Percentiles rank a stretch among this genome's conserved stretches.
These are phyloP conservation scores for Drosophila testacea DNA, from an alignment of 2,888 invertebrate species.

Conservation along the genomic window DNA sequence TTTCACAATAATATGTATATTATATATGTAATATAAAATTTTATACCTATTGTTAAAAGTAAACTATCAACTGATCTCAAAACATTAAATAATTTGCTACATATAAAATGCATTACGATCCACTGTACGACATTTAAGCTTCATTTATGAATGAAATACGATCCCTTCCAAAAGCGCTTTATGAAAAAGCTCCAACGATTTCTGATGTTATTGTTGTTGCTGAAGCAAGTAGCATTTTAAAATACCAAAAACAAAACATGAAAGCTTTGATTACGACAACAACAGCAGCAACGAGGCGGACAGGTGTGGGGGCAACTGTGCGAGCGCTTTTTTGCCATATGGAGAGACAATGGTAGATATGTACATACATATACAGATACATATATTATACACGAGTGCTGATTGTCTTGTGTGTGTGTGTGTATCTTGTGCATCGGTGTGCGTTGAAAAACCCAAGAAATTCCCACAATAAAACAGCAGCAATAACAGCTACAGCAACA, in stretches of 20 bases:
- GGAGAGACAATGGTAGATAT: conserved; percentile 60
- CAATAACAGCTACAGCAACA: conserved; percentile 67
- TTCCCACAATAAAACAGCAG: conserved; percentile 84
- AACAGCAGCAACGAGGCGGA: conserved; percentile 10
- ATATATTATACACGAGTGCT: background rate
- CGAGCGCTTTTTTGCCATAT: conserved; percentile 67
- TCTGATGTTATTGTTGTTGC: conserved; percentile 39
- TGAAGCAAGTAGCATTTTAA: conserved; percentile 73
- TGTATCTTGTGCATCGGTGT: conserved; percentile 64
- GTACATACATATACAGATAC: background rate
- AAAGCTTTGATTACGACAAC: conserved; percentile 70
- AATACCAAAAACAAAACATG: conserved; percentile 37
- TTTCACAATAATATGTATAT: no score
- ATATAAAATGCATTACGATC: conserved; percentile 4
- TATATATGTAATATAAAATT: no score
- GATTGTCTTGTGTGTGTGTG: conserved; percentile 14
- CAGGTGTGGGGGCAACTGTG: conserved; percentile 27
- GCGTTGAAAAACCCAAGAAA: conserved; percentile 85
- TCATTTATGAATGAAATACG: conserved; percentile 73
- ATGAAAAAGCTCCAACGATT: conserved; percentile 44
- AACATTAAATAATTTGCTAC: conserved; percentile 13
- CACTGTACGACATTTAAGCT: conserved; percentile 48
- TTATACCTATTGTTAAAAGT: no score
- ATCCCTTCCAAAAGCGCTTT: conserved; percentile 51
- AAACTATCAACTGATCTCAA: no score